phyloP scores from a whole-genome alignment of 1,140 invertebrate species.

The Zophobas atratus region DNA sequence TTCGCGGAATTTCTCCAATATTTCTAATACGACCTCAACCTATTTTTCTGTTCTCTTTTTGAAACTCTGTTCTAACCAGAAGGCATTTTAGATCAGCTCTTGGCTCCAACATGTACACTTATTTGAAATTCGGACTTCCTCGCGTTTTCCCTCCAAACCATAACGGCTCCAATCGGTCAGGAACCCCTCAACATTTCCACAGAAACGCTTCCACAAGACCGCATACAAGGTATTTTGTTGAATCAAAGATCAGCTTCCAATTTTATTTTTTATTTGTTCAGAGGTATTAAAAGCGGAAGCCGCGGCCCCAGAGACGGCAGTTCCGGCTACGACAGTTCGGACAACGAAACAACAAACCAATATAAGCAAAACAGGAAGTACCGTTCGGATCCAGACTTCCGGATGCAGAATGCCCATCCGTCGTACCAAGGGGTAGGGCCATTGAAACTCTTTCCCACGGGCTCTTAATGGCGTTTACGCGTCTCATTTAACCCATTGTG shows the following conservation, averaged over 20 bases:
- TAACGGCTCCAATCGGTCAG: conserved; percentile 73
- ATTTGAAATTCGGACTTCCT: conserved; percentile 93
- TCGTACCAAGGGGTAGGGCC: conserved; percentile 69
- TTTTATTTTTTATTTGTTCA: not conserved
- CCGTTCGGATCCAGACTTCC: conserved; percentile 87
- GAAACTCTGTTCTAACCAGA: not conserved
- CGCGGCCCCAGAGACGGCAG: conserved; percentile 74
- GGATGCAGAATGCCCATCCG: conserved; percentile 73
- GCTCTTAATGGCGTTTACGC: conserved; percentile 3
- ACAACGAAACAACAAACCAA: conserved; percentile 77
- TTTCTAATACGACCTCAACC: too few species aligned
- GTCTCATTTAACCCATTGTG: conserved; percentile 50
- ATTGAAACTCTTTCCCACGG: not conserved
- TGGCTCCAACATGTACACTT: conserved; percentile 92
- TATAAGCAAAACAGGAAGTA: conserved; percentile 79
- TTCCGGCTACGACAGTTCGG: conserved; percentile 90
- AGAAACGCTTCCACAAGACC: conserved; percentile 62
- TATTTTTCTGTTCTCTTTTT: not conserved
- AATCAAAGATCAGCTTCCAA: not conserved
- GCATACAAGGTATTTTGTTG: conserved; percentile 55
- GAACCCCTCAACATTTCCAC: conserved; percentile 69
- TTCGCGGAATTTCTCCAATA: too few species aligned
- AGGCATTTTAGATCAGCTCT: conserved; percentile 77
- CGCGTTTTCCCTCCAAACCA: conserved; percentile 88
- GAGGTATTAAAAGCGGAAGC: conserved; percentile 54